These are phyloP conservation scores for Rhagonycha fulva DNA, from an alignment of 2,888 invertebrate species.

Conservation along the genomic window DNA sequence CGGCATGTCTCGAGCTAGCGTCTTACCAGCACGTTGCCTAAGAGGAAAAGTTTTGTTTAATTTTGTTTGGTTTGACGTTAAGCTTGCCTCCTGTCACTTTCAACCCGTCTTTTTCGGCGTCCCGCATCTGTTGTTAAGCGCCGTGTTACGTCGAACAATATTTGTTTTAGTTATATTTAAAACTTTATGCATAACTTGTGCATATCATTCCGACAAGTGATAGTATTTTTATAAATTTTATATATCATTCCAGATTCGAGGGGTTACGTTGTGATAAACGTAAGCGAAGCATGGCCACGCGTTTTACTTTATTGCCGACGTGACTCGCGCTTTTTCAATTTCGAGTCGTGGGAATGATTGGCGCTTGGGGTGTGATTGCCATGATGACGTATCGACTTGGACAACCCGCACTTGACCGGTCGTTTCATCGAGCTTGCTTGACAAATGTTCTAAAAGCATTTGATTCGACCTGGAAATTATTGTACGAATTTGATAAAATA, in stretches of 20 bases:
- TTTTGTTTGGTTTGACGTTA: constrained; percentile 58
- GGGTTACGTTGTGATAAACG: constrained; percentile 51
- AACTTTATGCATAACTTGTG: constrained; percentile 52
- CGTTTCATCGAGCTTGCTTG: constrained; percentile 30
- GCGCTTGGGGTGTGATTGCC: constrained; percentile 58
- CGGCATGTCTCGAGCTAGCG: constrained; percentile 47
- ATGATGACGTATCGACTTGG: constrained; percentile 52
- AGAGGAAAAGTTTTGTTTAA: constrained; percentile 58
- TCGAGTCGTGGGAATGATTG: constrained; percentile 56
- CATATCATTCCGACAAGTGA: constrained; percentile 39
- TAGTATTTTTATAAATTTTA: constrained; percentile 11
- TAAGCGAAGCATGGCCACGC: constrained; percentile 53
- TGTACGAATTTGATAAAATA: not conserved
- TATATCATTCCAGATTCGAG: constrained; percentile 13
- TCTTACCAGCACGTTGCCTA: constrained; percentile 54
- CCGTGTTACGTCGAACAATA: constrained; percentile 53
- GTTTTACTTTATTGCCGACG: constrained; percentile 56
- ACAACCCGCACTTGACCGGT: constrained; percentile 36
- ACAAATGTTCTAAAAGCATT: constrained; percentile 28
- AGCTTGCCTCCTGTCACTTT: constrained; percentile 57
- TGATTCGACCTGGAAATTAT: constrained; percentile 13
- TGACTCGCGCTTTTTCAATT: constrained; percentile 59
- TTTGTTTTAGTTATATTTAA: constrained; percentile 48
- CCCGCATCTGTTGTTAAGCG: constrained; percentile 49
- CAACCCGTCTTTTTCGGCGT: constrained; percentile 51